Base-by-base conservation (phyloP, 2,888 invertebrate species). In the Dendrolimus pini region DNA sequence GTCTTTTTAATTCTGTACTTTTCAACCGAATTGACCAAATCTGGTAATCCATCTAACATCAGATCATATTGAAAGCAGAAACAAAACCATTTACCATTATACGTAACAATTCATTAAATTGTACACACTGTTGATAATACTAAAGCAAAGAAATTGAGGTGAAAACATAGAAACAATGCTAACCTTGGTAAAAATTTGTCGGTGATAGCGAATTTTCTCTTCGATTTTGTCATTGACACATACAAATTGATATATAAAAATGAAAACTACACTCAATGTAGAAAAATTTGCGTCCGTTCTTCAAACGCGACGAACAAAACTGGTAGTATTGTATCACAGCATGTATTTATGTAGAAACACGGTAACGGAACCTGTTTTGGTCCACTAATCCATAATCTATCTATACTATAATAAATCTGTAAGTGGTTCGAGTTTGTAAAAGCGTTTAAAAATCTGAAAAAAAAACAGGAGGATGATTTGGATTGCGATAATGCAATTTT, bases 161-260 rank as follows among this genome's bases (percentile, higher is more conserved):
- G 8, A 47, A 30, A 47, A 47, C 47, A 8, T 12, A 47, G 9
- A 47, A 47, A 47, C 12, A 53, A 54, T 56, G 74, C 89, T 82
- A 61, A 91, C 91, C 91, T 91, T 74, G 91, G 91, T 67, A 91
- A 80, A 83, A 91, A 91, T 85, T 89, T 91, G 85, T 91, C 87
- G 72, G 84, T 90, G 72, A 90, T 89, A 77, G 89, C 87, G 72
- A 78, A 91, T 82, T 84, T 91, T 88, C 83, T 91, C 85, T 84
- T 83, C 77, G 85, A 83, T 89, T 78, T 89, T 89, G 87, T 91
- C 91, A 91, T 91, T 91, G 91, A 91, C 91, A 91, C 91, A 82
- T 84, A 87, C 78, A 73, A 71, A 69, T 78, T 80, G 69, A 70
- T 72, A 65, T 59, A 65, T 63, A 72, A 78, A 71, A 70, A 76